Base-by-base conservation (phyloP, 2,888 invertebrate genomes). In the Pterostichus madidus region DNA sequence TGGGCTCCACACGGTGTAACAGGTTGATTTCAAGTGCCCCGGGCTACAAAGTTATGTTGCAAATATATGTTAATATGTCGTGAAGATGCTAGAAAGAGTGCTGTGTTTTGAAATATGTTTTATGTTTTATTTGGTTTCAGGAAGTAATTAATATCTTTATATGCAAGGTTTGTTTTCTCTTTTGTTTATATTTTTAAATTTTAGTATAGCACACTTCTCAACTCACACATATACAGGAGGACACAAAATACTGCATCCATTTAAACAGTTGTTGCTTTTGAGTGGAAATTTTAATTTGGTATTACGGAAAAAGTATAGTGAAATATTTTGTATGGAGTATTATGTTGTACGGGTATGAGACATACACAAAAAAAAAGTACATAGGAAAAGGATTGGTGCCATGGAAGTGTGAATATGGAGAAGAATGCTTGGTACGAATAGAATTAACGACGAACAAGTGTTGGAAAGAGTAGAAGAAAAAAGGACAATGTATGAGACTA, bases 21-120 rank as follows among this genome's bases (percentile, higher is more conserved):
- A 75, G 49, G 75, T 75, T 75, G 75, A 75, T 17, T 75, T 31
- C 75, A 17, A 24, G 3, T 64, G 35, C 73, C 52, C 17, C 49
- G n/a, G 73, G 32, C 32, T 3, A 24, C 10, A 0, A 49, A n/a
- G 32, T 46, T 73, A 46, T 52, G 32, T 52, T 52, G 75, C 75
- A 75, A 75, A 75, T 75, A 52, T 75, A 75, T 75, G 75, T 52
- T 75, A 75, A 75, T 75, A 75, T 75, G 75, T 31, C 75, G 52
- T 32, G 31, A 31, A 75, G 31, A 75, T 32, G 71, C 39, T 59
- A 59, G 44, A 64, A 49, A 32, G 64, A 32, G 35, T 13, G 35
- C 49, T 49, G 59, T 3, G 13, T 71, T 71, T 71, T 71, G 68
- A 71, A 71, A 71, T 71, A 71, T 44, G 68, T 15, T 17, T 3